These are phyloP conservation scores for Murina feae DNA, from an alignment of 2,113 vertebrate species.

Conservation along the genomic window DNA sequence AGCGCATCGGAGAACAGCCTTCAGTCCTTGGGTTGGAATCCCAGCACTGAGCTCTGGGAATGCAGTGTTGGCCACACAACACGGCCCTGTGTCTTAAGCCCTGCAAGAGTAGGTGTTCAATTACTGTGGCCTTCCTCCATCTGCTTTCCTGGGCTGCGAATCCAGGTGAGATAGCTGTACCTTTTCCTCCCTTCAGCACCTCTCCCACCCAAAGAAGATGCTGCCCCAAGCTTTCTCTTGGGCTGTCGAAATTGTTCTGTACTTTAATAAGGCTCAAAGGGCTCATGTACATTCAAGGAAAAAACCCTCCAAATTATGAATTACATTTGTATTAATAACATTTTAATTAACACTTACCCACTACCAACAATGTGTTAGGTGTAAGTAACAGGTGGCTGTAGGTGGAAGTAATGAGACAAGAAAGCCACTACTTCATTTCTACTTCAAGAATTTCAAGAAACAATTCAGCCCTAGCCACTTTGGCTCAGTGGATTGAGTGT, in stretches of 20 bases:
- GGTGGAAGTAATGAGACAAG: background rate
- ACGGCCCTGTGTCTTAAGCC: background rate
- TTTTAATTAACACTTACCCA: constrained; percentile 33
- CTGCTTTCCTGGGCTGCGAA: background rate
- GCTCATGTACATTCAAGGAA: background rate
- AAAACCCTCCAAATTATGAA: background rate
- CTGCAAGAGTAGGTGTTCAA: background rate
- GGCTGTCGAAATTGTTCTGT: background rate
- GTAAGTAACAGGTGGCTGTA: constrained; percentile 44
- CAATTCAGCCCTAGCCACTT: background rate
- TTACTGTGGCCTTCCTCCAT: background rate
- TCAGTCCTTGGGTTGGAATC: background rate
- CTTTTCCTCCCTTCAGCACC: too few species aligned
- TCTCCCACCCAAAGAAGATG: background rate
- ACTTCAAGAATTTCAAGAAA: background rate
- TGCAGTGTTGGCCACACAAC: too few species aligned
- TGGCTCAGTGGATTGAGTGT: too few species aligned
- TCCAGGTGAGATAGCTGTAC: background rate
- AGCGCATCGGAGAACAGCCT: background rate
- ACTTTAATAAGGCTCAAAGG: background rate
- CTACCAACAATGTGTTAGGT: background rate
- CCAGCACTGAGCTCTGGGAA: background rate
- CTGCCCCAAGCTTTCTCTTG: background rate
- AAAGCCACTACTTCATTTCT: background rate
- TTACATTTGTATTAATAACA: constrained; percentile 41